A percentile compares a stretch with the other conserved stretches of the same genome.
Evolutionary conservation across 1,140 invertebrate genomes (phyloP).

Genomic region (Halesus radiatus): DNA sequence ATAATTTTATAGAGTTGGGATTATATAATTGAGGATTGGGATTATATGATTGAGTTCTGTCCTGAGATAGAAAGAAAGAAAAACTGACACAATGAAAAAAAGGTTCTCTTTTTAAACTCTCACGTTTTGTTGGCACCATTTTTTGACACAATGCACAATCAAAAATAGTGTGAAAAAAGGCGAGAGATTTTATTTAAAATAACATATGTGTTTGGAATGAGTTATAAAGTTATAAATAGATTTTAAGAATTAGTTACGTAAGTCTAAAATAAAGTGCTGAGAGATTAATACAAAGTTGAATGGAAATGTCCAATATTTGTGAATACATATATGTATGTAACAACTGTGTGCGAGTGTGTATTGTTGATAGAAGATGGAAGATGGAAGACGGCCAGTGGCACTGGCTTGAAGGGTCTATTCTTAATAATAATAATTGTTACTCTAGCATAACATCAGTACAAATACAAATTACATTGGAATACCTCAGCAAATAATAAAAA

Average conservation of each 20-base stretch:
- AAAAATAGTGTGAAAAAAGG: constrained; percentile 8
- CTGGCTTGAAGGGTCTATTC: constrained; percentile 20
- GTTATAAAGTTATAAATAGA: constrained; percentile 6
- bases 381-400: background rate
- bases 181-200: background rate
- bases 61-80: no score
- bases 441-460: constrained; percentile 57
- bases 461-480: constrained; percentile 56
- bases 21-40: no score
- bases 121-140: no score
- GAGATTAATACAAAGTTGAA: background rate
- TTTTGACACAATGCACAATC: constrained; percentile 2
- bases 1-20: background rate
- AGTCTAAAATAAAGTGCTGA: background rate
- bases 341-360: background rate
- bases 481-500: constrained; percentile 50
- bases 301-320: constrained; percentile 13
- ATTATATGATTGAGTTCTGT: no score
- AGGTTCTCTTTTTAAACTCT: no score
- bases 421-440: constrained; percentile 41
- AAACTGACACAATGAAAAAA: no score
- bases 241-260: constrained; percentile 13
- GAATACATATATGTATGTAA: no score
- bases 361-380: background rate
- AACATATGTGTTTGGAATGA: background rate